Base-by-base conservation (phyloP, 1,140 invertebrate species). In the Propsilocerus akamusi region DNA sequence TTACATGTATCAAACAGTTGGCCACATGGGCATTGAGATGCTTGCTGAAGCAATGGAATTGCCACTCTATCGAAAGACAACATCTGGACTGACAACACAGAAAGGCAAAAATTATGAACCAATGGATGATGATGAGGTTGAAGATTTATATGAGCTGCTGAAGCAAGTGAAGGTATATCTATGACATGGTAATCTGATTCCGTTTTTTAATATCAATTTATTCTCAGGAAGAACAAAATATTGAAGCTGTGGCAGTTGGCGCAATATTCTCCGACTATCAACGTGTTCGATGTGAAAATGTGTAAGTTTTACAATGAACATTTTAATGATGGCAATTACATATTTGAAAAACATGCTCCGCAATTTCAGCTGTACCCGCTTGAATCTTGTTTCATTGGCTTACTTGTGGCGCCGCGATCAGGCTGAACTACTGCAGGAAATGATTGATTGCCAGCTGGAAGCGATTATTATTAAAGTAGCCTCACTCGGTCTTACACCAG, bases 1-100 rank as follows among this genome's bases (percentile, higher is more conserved):
- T 61, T 98, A 92, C 61, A 99, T 99, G 96, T 99, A 97, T 65
- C 96, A 99, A 72, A 96, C 91, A 48, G 95, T 99, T 49, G 97
- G 96, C 8, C 87, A 95, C 68, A 84, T 96, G 73, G 90, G 86
- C 25, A 83, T 99, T 54, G 80, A 86, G 49, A 73, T 87, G 52
- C 90, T 95, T 66, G 87, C 91, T 30, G 82, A 94, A 67, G 94
- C 95, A 2, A 86, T 98, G 79, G 85, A 79, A 2, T 68, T 99
- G 52, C 94, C 95, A 11, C 67, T 99, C 5, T 98, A 86, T 65
- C 73, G 88, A 56, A 78, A 85, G 57, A 70, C 73, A 46, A 98
- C 96, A 34, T 73, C 77, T 60, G 95, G 95, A 25, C 75, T 75
- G 55, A 83, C 90, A 25, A 65, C 79, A 65, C 70, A 81, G 69